Base-by-base conservation (phyloP, 2,888 invertebrate genomes). In the Drosophila robusta region DNA sequence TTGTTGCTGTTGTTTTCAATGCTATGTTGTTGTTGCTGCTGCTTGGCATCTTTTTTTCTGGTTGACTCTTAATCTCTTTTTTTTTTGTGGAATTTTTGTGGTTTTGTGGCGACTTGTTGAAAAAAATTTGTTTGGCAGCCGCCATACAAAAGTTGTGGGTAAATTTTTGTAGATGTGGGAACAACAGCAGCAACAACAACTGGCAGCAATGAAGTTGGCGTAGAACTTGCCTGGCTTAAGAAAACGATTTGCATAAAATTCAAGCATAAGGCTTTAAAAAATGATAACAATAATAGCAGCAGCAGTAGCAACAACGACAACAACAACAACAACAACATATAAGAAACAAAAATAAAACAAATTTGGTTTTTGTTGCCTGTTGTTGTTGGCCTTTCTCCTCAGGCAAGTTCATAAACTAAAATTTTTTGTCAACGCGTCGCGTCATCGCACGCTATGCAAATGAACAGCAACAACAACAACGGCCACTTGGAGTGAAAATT, bases 21-120 rank as follows among this genome's bases (percentile, higher is more conserved):
- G 29, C 29, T 29, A 29, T 50, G 63, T 44, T 55, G 54, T 22
- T 46, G 60, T n/a, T 45, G 54, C 16, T 26, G 51, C 22, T 63
- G 60, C 63, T 71, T 75, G 72, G 64, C 65, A 63, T 65, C 61
- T 69, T 51, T 55, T 66, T 55, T 66, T 78, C 41, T 46, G 62
- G 50, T 51, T 62, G 45, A 51, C 64, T 64, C 18, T 64, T 62
- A 36, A 49, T 46, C 38, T 8, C 12, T 3, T 24, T 32, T 60
- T 68, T 70, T 49, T 64, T 55, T 58, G 57, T 65, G 74, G 81
- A 63, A 76, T 85, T 76, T 81, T 81, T 85, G 77, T 69, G 82
- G 79, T 57, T 63, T 62, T 67, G 63, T 49, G 68, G 47, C 24
- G 29, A 44, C n/a, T 16, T n/a, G 32, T 22, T 39, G 24, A 26